These are phyloP conservation scores for Cephalopholis sonnerati DNA, from an alignment of 2,113 vertebrate genomes.

Conservation along the genomic window DNA sequence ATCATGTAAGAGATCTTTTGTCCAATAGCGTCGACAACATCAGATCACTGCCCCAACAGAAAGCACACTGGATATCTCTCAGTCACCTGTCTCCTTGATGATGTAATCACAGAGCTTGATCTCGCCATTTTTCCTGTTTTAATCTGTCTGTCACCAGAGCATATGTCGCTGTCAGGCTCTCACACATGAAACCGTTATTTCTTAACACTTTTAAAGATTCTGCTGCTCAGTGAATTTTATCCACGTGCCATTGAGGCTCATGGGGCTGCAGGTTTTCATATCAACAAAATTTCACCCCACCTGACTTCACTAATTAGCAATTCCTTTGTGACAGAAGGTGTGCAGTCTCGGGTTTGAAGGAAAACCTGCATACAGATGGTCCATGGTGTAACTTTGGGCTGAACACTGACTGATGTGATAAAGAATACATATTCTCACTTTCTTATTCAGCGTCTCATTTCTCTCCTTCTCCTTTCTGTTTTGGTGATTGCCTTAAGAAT, in stretches of 20 bases:
- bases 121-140: conserved; percentile 26
- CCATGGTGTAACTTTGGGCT: background rate
- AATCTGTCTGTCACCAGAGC: conserved; percentile 25
- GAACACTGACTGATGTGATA: background rate
- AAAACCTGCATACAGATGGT: conserved; percentile 3
- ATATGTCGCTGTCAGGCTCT: conserved; percentile 34
- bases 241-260: background rate
- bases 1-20: conserved; percentile 27
- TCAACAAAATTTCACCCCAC: conserved; percentile 21
- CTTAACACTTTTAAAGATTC: conserved; percentile 24
- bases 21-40: conserved; percentile 17
- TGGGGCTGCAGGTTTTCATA: conserved; percentile 12
- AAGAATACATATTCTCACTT: background rate
- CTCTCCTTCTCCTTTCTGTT: background rate
- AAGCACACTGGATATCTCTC: conserved; percentile 13
- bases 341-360: background rate
- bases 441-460: background rate
- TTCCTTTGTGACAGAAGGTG: conserved; percentile 7
- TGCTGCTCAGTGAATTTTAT: background rate
- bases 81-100: conserved; percentile 6
- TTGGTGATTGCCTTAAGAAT: background rate
- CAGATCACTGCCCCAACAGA: background rate
- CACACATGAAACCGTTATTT: conserved; percentile 8
- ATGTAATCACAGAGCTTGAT: conserved; percentile 13
- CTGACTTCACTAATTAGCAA: conserved; percentile 44